Conservation (phyloP, 2,888 invertebrate genomes). For the Athrips mouffetella region DNA sequence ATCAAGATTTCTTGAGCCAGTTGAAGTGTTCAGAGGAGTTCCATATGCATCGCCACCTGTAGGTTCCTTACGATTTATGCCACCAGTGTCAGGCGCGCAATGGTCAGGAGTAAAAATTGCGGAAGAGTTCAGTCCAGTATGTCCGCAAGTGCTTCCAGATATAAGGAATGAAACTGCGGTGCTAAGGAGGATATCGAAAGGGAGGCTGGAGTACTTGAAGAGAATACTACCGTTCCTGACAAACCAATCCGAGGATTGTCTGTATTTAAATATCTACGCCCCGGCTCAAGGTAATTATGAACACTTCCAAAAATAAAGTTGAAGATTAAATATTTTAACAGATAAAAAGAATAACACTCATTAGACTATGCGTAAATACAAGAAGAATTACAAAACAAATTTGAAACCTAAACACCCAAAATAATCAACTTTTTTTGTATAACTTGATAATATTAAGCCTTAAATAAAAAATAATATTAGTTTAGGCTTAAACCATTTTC, state of each 20-base stretch:
- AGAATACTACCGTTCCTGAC: slow-evolving; percentile 91
- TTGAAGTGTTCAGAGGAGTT: slow-evolving; percentile 95
- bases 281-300: slow-evolving; percentile 92
- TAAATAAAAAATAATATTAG: no score
- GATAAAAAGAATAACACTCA: background rate
- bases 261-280: slow-evolving; percentile 97
- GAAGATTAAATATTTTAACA: no score
- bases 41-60: slow-evolving; percentile 96
- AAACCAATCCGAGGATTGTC: slow-evolving; percentile 97
- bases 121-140: slow-evolving; percentile 92
- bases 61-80: slow-evolving; percentile 95
- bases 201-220: slow-evolving; percentile 91
- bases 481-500: background rate
- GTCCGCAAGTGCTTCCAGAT: slow-evolving; percentile 94
- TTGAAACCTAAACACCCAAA: no score
- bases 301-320: no score
- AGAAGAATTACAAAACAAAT: no score
- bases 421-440: no score
- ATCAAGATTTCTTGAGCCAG: slow-evolving; percentile 88
- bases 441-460: no score
- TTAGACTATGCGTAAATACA: no score
- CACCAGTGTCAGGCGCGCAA: slow-evolving; percentile 94
- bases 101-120: slow-evolving; percentile 94
- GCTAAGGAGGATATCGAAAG: slow-evolving; percentile 90
- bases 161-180: slow-evolving; percentile 90